Conservation (phyloP, 2,113 vertebrate genomes). For the Butorides virescens region DNA sequence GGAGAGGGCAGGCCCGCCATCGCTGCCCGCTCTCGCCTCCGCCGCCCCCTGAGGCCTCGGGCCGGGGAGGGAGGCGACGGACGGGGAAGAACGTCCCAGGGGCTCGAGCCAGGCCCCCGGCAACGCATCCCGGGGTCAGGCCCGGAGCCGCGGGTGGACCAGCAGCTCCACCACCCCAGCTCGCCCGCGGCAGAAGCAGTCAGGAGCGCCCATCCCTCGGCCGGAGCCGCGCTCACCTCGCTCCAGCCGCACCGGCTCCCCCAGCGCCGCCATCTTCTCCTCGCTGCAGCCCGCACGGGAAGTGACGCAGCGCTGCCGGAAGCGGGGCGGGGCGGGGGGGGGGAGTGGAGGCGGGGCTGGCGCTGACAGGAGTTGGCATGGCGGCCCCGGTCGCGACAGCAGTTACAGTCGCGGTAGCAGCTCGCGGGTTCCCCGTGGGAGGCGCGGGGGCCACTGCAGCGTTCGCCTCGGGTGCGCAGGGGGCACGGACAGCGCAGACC, state of each 20-base stretch:
- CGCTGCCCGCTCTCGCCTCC: not conserved
- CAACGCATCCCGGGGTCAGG: too few species aligned
- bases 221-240: conserved; percentile 78
- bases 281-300: conserved; percentile 35
- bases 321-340: not conserved
- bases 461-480: rapidly evolving
- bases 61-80: too few species aligned
- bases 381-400: rapidly evolving
- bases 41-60: not conserved
- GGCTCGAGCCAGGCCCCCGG: not conserved
- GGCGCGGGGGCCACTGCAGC: rapidly evolving
- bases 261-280: conserved; percentile 85
- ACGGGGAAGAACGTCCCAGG: not conserved
- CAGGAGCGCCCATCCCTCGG: not conserved
- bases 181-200: too few species aligned
- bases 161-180: not conserved
- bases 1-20: rapidly evolving
- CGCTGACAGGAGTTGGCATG: rapidly evolving
- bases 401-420: rapidly evolving
- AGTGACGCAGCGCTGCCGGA: conserved; percentile 7
- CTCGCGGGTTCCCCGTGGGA: rapidly evolving
- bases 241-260: conserved; percentile 91
- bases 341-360: rapidly evolving
- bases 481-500: rapidly evolving
- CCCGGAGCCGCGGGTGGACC: too few species aligned